Percentiles rank a stretch among this genome's conserved stretches.
Conservation (phyloP, 37 sponge, comb jelly and placozoan genomes). For the Mnemiopsis leidyi region DNA sequence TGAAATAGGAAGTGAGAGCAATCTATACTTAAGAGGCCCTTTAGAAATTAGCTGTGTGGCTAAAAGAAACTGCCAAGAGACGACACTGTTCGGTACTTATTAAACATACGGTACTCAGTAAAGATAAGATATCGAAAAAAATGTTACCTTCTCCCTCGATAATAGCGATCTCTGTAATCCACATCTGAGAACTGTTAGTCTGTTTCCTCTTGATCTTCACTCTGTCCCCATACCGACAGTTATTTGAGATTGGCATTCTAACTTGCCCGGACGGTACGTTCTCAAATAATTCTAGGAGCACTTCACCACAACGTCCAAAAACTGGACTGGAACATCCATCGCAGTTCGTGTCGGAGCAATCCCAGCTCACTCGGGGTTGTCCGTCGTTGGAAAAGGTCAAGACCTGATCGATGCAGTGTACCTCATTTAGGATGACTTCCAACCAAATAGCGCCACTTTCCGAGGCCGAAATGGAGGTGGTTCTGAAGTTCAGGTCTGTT, state of each 20-base stretch:
- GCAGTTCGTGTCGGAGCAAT: not conserved
- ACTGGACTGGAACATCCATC: not conserved
- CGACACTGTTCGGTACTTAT: too few species aligned
- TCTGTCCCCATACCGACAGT: not conserved
- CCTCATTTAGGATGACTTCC: not conserved
- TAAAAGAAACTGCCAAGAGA: too few species aligned
- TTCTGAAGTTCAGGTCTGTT: not conserved
- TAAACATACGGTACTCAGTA: too few species aligned
- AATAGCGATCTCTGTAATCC: not conserved
- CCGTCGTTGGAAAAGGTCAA: not conserved
- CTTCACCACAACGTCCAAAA: not conserved
- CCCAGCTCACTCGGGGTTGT: not conserved
- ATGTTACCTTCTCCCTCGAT: not conserved
- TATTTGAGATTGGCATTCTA: too few species aligned
- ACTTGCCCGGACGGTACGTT: not conserved
- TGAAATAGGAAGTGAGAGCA: too few species aligned
- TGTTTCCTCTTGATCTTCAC: too few species aligned
- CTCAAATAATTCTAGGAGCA: not conserved
- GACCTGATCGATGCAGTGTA: not conserved
- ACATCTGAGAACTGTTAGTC: too few species aligned
- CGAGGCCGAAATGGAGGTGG: not conserved
- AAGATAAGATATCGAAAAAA: too few species aligned
- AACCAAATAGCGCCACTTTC: not conserved
- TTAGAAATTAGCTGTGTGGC: too few species aligned
- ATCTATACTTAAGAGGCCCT: too few species aligned